A percentile compares a stretch with the other conserved stretches of the same genome.
These are phyloP conservation scores for Agelaius phoeniceus DNA, from an alignment of 2,113 vertebrate species.

Conservation along the genomic window DNA sequence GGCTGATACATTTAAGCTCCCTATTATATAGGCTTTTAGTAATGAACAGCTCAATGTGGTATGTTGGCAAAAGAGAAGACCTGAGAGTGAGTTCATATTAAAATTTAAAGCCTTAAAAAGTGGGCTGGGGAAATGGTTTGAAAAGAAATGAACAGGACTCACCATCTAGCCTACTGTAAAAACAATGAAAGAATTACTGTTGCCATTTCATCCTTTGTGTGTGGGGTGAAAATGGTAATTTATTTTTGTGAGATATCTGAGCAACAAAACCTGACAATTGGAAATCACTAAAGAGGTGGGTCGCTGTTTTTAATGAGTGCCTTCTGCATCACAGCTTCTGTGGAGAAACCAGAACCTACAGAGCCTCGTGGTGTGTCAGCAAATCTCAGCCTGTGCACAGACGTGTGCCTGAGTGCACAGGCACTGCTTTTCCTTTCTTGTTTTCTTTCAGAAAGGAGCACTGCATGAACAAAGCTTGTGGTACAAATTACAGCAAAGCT, in stretches of 20 bases:
- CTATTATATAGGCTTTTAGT: background rate
- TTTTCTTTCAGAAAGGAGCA: background rate
- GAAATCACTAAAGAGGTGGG: constrained; percentile 6
- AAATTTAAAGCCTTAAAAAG: constrained; percentile 64
- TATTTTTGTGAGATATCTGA: constrained; percentile 52
- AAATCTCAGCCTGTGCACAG: background rate
- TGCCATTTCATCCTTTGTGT: constrained; percentile 38
- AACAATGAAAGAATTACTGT: constrained; percentile 24
- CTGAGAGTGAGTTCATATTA: constrained; percentile 28
- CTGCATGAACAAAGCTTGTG: background rate
- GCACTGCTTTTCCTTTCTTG: background rate
- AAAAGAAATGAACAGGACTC: constrained; percentile 18
- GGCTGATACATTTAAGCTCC: background rate
- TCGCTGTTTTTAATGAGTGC: constrained; percentile 40
- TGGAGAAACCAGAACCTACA: background rate
- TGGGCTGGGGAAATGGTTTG: background rate
- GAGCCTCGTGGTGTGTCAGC: background rate
- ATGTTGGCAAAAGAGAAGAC: background rate
- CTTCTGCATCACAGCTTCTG: background rate
- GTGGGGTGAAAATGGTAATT: background rate
- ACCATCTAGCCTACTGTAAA: background rate
- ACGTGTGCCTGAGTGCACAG: background rate
- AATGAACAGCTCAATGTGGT: background rate
- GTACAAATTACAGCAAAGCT: background rate
- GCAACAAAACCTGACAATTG: constrained; percentile 21